phyloP scores from a whole-genome alignment of 2,888 invertebrate species.

The Aspidapion aeneum region DNA sequence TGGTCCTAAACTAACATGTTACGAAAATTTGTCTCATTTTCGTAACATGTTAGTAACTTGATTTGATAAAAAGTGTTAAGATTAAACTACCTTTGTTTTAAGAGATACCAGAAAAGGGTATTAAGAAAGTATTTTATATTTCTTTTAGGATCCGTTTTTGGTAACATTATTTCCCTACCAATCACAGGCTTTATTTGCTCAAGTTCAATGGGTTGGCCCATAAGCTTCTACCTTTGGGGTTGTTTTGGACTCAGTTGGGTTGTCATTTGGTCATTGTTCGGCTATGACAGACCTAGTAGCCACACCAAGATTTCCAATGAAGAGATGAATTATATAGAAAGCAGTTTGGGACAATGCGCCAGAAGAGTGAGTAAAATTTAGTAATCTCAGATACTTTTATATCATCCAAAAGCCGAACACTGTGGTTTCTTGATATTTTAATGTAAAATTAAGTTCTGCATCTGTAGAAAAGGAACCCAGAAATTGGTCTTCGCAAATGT shows the following conservation, averaged over 20 bases:
- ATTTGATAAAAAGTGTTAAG: no score
- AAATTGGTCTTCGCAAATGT: no score
- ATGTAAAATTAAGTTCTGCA: no score
- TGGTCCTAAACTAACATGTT: no score
- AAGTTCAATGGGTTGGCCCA: slow-evolving; percentile 70
- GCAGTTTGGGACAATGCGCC: slow-evolving; percentile 28
- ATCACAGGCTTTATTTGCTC: slow-evolving; percentile 70
- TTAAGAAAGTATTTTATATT: not conserved
- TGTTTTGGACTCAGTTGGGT: slow-evolving; percentile 60
- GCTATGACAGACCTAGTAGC: slow-evolving; percentile 62
- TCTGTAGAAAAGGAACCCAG: no score
- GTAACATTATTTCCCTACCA: slow-evolving; percentile 73
- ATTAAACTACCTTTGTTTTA: no score
- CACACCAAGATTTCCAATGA: slow-evolving; percentile 57
- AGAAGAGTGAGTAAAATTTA: slow-evolving; percentile 52
- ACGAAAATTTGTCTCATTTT: no score
- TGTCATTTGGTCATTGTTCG: slow-evolving; percentile 58
- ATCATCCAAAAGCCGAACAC: no score
- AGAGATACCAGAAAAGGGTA: no score
- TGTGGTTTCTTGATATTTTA: no score
- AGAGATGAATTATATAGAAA: slow-evolving; percentile 65
- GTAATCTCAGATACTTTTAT: not conserved
- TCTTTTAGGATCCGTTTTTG: slow-evolving; percentile 66
- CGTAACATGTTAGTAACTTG: no score
- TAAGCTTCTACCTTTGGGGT: slow-evolving; percentile 74